These are phyloP conservation scores for Morelia viridis DNA, from an alignment of 2,797 vertebrate genomes.

Conservation along the genomic window DNA sequence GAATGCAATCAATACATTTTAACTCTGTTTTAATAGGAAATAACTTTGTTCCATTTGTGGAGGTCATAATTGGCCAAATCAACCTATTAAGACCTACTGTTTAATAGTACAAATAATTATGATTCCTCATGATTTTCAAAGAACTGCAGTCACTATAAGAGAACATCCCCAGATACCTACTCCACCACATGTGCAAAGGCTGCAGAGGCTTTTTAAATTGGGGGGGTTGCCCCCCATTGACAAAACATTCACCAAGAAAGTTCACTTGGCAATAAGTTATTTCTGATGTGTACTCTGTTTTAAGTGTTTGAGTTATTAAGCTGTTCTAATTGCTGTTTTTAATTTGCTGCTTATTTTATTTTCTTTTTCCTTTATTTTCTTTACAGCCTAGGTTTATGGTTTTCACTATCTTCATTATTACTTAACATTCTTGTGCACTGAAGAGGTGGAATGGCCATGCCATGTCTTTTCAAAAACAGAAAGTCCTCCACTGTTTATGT, in stretches of 20 bases:
- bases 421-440: not conserved
- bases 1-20: not conserved
- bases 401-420: not conserved
- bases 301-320: not conserved
- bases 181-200: not conserved
- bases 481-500: too few relatives aligned
- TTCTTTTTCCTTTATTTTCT: too few relatives aligned
- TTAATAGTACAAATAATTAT: not conserved
- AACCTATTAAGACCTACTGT: constrained; percentile 20
- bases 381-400: not conserved
- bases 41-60: constrained; percentile 37
- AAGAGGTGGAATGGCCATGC: not conserved
- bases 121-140: not conserved
- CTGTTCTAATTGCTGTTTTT: not conserved
- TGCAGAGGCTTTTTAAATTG: not conserved
- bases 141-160: not conserved
- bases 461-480: not conserved
- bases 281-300: not conserved
- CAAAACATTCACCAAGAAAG: not conserved
- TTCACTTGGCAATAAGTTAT: not conserved
- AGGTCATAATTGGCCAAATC: constrained; percentile 36
- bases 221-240: too few relatives aligned
- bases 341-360: too few relatives aligned
- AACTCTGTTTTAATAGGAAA: not conserved
- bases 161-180: not conserved